phyloP scores from a whole-genome alignment of 1,140 invertebrate species.

The Holotrichia oblita region DNA sequence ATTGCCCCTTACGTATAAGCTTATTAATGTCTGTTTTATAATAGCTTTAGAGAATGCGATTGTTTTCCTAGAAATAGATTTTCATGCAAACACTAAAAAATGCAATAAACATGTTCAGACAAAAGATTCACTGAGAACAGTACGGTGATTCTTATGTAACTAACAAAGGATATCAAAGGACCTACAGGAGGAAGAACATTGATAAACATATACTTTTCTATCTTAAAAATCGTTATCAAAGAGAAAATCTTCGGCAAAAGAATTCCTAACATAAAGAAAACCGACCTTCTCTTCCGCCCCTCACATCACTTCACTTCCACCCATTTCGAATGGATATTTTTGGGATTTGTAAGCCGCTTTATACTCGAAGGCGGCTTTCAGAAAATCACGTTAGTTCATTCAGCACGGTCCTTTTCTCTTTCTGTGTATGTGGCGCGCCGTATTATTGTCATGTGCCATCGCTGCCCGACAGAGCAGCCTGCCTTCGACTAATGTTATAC shows the following conservation, averaged over 20 bases:
- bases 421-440: not conserved
- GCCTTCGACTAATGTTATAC: conserved; percentile 3
- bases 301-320: conserved; percentile 2
- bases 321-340: conserved; percentile 35
- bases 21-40: no score
- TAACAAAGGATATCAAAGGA: not conserved
- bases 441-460: conserved; percentile 30
- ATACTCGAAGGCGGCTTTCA: conserved; percentile 38
- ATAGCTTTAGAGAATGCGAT: no score
- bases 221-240: conserved; percentile 40
- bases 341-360: conserved; percentile 37
- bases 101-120: not conserved
- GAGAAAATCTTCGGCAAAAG: conserved; percentile 31
- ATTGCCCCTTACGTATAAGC: no score
- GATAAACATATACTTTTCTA: conserved; percentile 31
- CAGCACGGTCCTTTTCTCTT: conserved; percentile 7
- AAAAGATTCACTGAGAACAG: conserved; percentile 17
- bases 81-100: not conserved
- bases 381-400: conserved; percentile 39
- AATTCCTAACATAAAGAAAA: conserved; percentile 39
- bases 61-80: no score
- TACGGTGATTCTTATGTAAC: not conserved
- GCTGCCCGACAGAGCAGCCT: not conserved
- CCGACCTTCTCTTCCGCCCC: not conserved
- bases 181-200: conserved; percentile 26